Base-by-base conservation (phyloP, 2,797 vertebrate genomes). In the Coregonus suidteri region DNA sequence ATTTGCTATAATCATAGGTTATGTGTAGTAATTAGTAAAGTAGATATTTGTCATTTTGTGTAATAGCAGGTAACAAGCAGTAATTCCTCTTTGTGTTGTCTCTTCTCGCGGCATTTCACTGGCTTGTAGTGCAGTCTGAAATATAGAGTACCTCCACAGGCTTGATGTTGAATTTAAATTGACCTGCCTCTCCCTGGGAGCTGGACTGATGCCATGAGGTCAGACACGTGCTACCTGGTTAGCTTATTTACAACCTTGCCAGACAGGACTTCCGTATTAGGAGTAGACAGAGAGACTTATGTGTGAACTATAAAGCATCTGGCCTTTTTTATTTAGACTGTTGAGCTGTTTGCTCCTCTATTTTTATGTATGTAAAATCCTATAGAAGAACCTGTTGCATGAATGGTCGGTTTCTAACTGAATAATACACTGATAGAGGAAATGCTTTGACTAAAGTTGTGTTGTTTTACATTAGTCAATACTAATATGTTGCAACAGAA, bases 31-130 rank as follows among this genome's bases (percentile, higher is more conserved):
- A 47, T 47, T 47, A 47, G 41, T 13, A 11, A 47, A 47, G 41
- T 9, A 47, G 41, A 11, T 47, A 47, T 88, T 78, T 83, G 76
- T 87, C 83, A 74, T 81, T 91, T 87, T 90, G 75, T 67, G 25
- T 83, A 79, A 89, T 83, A 76, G 79, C 64, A 41, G 81, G 75
- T 88, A 90, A 90, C 89, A 54, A 11, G 15, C 25, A 86, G 85
- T 83, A 81, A 88, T 80, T 90, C 84, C 84, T 59, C 90, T 4
- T 20, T 13, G 74, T 83, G 81, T 83, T 78, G 71, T 79, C 82
- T 81, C 74, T 81, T 79, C 80, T 88, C 83, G 84, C 89, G 90
- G 86, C 89, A 84, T 90, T 91, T 88, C 85, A 87, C 82, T 85
- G 18, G 56, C 59, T 11, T 30, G 18, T 64, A 88, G 78, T 52